Evolutionary conservation across 2,113 vertebrate species (phyloP).

Genomic region (Galemys pyrenaicus): DNA sequence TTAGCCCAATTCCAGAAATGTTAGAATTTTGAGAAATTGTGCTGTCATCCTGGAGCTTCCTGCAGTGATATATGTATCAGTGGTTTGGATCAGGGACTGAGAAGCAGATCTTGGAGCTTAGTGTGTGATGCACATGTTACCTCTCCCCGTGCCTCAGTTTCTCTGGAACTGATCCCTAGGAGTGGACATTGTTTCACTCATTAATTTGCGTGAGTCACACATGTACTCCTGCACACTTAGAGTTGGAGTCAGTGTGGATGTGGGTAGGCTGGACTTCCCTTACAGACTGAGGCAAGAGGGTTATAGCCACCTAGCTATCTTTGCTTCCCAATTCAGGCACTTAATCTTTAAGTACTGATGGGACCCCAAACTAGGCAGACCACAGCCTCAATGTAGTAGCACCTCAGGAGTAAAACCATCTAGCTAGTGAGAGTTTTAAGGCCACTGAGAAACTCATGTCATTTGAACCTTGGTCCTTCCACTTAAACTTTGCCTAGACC

Average conservation of each 20-base stretch:
- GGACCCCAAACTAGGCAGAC: neutral
- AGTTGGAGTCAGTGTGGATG: neutral
- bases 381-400: fast-evolving
- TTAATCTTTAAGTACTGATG: neutral
- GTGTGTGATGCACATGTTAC: neutral
- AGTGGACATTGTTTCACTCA: neutral
- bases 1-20: neutral
- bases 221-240: neutral
- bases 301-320: neutral
- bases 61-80: neutral
- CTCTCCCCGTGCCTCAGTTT: neutral
- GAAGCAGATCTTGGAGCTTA: neutral
- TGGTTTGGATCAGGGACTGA: neutral
- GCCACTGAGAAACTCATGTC: neutral
- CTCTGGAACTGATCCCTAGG: neutral
- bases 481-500: neutral
- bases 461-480: slow-evolving; percentile 51
- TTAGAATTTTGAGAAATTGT: neutral
- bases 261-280: neutral
- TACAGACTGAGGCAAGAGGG: neutral
- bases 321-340: neutral
- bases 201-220: neutral
- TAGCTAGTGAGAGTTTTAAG: neutral
- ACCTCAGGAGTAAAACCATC: neutral
- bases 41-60: neutral